A percentile compares a stretch with the other conserved stretches of the same genome.
Evolutionary conservation across 2,797 vertebrate genomes (phyloP).

Genomic region (Ateles fusciceps): DNA sequence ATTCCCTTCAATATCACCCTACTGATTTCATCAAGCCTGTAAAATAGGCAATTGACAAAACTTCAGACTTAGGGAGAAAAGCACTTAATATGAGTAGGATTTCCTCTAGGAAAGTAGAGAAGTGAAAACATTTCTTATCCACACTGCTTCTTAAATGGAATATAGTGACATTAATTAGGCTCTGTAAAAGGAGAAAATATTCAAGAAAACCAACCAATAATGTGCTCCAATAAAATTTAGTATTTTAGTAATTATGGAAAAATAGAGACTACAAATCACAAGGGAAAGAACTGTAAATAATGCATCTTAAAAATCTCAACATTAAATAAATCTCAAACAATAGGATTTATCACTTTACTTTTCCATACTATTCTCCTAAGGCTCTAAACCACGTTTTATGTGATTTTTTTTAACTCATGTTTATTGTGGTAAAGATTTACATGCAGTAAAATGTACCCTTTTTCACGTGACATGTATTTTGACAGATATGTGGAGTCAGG

Average conservation of each 20-base stretch:
- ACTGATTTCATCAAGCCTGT: background rate
- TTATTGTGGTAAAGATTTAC: background rate
- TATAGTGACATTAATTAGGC: constrained; percentile 43
- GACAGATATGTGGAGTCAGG: background rate
- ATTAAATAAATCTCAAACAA: background rate
- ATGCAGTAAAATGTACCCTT: background rate
- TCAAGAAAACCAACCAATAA: constrained; percentile 37
- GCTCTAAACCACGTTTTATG: background rate
- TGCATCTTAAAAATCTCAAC: background rate
- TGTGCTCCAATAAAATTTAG: constrained; percentile 25
- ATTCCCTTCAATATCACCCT: background rate
- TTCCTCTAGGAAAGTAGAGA: background rate
- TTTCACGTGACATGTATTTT: background rate
- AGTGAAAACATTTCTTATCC: constrained; percentile 45
- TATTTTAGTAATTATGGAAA: constrained; percentile 53
- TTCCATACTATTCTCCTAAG: background rate
- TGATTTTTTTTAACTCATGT: background rate
- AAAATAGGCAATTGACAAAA: background rate
- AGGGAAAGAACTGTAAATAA: background rate
- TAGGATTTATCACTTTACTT: background rate
- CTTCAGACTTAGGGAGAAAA: background rate
- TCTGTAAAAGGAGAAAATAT: constrained; percentile 31
- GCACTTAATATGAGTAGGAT: background rate
- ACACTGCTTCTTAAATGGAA: constrained; percentile 1
- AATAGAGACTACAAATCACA: background rate